Base-by-base conservation (phyloP, 2,888 invertebrate genomes). In the Caenorhabditis afra region DNA sequence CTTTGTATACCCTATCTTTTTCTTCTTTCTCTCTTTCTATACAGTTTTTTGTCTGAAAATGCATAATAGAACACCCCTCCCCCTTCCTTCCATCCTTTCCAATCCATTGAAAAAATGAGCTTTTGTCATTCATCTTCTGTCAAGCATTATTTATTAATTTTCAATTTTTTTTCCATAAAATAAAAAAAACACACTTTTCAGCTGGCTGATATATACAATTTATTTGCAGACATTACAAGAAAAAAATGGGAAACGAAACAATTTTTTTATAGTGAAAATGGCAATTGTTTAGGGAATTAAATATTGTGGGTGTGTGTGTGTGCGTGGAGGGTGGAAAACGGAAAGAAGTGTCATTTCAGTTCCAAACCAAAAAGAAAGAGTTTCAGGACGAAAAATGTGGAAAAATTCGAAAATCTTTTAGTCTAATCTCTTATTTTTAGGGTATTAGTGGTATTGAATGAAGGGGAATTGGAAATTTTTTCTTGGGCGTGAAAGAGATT, bases 211-310 rank as follows among this genome's bases (percentile, higher is more conserved):
- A 8, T 57, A 58, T 45, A 58, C 44, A 58, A 23, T 57, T 58
- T 58, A 58, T 58, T 58, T 45, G 58, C 58, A 58, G 16, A 45
- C 20, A 57, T 1, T 39, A 14, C 11, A 1, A 20, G 20, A 55
- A 11, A 55, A 12, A 57, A 35, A 58, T 29, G 22, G 35, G 50
- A 45, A 58, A 47, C 12, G 14, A 55, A 29, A 45, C 29, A 29
- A 5, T 5, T 29, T 29, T 29, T 3, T 29, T 29, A 29, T 29
- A 29, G 22, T 1, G 14, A 20, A n/a, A 44, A 71, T 71, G 62
- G 71, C 73, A 52, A 44, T 64, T 50, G 20, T 55, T 55, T 35
- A 41, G 49, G 23, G 20, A 68, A 65, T 73, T 64, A 62, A 71
- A 71, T 71, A 71, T 53, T 62, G 44, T 50, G n/a, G n/a, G n/a